Base-by-base conservation (phyloP, 2,113 vertebrate species). In the Coptodon bakossiorum region DNA sequence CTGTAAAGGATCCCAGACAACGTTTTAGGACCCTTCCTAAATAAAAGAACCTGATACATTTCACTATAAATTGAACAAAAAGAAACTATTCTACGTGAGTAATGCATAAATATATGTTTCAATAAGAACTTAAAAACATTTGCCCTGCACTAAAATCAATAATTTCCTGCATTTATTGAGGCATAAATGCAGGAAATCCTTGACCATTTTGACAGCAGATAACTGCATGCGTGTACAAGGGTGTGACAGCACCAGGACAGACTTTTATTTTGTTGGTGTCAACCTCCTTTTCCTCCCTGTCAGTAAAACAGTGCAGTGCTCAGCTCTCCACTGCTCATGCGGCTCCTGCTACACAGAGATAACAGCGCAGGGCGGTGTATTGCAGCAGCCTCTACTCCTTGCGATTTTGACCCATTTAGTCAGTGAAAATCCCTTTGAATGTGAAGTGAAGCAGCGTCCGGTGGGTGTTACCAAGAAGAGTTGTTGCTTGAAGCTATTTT, bases 321-420 rank as follows among this genome's bases (percentile, higher is more conserved):
- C 48, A 53, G 48, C 80, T 86, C 86, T 85, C 40, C 27, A 54
- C 81, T 54, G 82, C 87, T 88, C 84, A 73, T 12, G 34, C 80
- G 1, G 80, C 90, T 86, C 29, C 78, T 84, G 88, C 86, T 79
- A 5, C 61, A 63, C 80, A 48, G 40, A 76, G 54, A 82, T 79
- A 81, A 88, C 90, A 68, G 83, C 11, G 59, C 87, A 91, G 89
- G 86, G 87, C 48, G 87, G 57, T 79, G 68, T 84, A 54, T 86
- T 80, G 81, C 85, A 88, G 85, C 89, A 85, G 50, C 52, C 22
- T 61, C 38, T 3, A 14, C 68, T 79, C 34, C 53, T 29, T 5
- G 9, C 7, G 48, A 85, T 82, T 92, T 54, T 93, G 92, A 94
- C 93, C 93, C 89, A 93, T 31, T 94, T 95, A 90, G 56, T 86